Evolutionary conservation across 2,888 invertebrate species (phyloP).

Genomic region (Pachydiplax longipennis): DNA sequence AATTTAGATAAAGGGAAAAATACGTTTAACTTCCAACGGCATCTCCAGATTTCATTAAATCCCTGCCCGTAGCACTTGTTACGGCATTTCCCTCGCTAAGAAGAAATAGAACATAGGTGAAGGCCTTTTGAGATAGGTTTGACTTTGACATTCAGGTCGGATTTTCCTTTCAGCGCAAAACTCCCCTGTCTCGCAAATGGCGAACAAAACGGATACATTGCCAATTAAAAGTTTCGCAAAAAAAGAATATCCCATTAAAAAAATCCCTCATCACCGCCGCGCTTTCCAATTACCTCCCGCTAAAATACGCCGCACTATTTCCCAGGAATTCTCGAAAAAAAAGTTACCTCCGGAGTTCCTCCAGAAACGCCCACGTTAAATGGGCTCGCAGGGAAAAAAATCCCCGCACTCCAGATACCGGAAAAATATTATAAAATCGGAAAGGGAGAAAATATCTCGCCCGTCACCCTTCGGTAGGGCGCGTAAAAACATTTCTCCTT

Average conservation of each 20-base stretch:
- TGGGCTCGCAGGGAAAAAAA: not conserved
- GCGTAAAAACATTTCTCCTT: not conserved
- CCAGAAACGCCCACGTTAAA: not conserved
- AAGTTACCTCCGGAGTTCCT: not conserved
- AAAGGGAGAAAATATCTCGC: not conserved
- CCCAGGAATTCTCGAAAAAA: not conserved
- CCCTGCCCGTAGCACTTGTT: too few relatives aligned
- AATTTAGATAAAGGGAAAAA: too few relatives aligned
- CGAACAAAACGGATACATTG: not conserved
- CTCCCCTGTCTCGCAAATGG: not conserved
- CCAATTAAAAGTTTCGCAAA: not conserved
- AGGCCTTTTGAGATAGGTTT: too few relatives aligned
- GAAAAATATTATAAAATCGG: not conserved
- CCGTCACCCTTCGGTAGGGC: not conserved
- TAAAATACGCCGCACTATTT: not conserved
- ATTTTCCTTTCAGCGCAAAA: not conserved
- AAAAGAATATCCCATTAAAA: not conserved
- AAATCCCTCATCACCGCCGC: not conserved
- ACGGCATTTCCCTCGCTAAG: too few relatives aligned
- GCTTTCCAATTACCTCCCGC: not conserved
- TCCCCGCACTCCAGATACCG: not conserved
- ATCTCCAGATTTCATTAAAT: too few relatives aligned
- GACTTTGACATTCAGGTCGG: not conserved
- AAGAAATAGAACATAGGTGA: too few relatives aligned
- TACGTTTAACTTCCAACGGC: too few relatives aligned